phyloP scores from a whole-genome alignment of 2,797 vertebrate species.

The Alauda arvensis region DNA sequence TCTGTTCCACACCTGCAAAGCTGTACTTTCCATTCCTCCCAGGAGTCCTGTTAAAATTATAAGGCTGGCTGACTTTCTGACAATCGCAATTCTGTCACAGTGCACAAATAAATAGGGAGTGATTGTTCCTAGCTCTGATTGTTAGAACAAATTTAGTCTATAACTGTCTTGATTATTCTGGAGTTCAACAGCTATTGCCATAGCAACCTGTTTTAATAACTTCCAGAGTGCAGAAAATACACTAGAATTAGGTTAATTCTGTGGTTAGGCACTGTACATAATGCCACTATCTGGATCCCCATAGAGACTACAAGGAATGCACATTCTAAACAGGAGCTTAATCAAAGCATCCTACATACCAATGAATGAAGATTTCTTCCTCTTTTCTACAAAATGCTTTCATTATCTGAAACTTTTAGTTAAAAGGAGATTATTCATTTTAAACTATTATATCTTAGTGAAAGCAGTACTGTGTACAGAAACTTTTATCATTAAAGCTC shows the following conservation, averaged over 20 bases:
- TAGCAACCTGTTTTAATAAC: slow-evolving; percentile 53
- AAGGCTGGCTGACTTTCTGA: not conserved
- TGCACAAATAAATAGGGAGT: not conserved
- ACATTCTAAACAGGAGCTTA: not conserved
- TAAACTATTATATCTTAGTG: not conserved
- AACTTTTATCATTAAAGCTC: not conserved
- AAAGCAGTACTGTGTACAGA: not conserved
- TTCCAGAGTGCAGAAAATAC: slow-evolving; percentile 16
- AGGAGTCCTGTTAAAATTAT: slow-evolving; percentile 17
- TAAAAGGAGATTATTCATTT: not conserved
- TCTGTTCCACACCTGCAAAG: not conserved
- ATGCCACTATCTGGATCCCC: not conserved
- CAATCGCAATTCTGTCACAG: not conserved
- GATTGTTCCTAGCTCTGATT: slow-evolving; percentile 1
- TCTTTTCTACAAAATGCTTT: not conserved
- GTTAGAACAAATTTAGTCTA: slow-evolving; percentile 22
- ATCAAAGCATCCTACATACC: not conserved
- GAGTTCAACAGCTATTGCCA: slow-evolving; percentile 38
- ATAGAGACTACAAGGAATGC: slow-evolving; percentile 1
- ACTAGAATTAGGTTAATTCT: slow-evolving; percentile 43
- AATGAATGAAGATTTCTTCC: not conserved
- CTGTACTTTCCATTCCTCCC: not conserved
- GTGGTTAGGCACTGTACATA: not conserved
- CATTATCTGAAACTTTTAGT: not conserved
- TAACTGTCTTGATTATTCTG: slow-evolving; percentile 3